Conservation (phyloP, 1,140 invertebrate genomes). For the Bombus ignitus region DNA sequence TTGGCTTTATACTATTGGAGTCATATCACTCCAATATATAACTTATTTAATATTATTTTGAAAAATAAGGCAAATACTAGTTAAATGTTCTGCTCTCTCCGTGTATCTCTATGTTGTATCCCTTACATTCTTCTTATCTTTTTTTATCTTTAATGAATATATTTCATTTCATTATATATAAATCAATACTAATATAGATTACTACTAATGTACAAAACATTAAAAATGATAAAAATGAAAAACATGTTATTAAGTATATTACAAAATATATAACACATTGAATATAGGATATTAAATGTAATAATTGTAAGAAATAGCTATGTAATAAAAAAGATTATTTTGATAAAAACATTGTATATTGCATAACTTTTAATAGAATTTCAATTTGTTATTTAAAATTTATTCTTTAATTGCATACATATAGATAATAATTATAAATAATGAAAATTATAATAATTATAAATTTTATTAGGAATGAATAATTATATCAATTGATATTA, state of each 20-base stretch:
- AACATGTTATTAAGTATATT: not conserved
- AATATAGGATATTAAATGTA: not conserved
- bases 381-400: not conserved
- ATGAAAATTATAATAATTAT: not conserved
- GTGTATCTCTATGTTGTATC: not conserved
- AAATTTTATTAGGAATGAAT: not conserved
- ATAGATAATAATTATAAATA: not conserved
- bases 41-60: not conserved
- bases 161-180: not conserved
- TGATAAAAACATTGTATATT: not conserved
- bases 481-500: constrained; percentile 1
- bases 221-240: not conserved
- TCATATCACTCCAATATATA: not conserved
- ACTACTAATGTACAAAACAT: not conserved
- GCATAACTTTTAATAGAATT: not conserved
- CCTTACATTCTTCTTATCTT: not conserved
- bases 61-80: not conserved
- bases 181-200: not conserved
- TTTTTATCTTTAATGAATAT: not conserved
- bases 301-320: not conserved
- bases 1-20: not conserved
- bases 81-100: not conserved
- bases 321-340: not conserved
- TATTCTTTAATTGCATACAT: not conserved
- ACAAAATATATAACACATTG: not conserved